Evolutionary conservation across 1,140 invertebrate species (phyloP).

Genomic region (Planococcus citri): DNA sequence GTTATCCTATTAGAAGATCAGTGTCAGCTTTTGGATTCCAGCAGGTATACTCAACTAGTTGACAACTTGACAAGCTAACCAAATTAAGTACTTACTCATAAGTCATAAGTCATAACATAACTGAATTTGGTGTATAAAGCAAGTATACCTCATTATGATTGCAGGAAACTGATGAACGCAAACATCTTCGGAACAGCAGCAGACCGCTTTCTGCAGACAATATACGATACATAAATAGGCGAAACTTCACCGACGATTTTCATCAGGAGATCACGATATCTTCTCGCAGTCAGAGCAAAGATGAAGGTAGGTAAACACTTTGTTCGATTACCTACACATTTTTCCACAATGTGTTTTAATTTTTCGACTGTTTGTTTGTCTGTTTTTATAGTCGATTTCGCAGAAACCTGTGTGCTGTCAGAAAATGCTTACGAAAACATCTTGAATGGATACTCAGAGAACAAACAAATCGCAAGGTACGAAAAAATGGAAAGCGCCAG

Average conservation of each 20-base stretch:
- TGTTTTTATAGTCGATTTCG: background rate
- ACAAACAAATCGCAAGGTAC: background rate
- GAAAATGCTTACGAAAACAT: slow-evolving; percentile 1
- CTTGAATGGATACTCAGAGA: background rate
- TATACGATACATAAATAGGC: background rate
- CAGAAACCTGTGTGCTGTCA: background rate
- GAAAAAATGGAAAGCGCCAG: background rate
- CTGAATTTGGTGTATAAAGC: too few relatives aligned
- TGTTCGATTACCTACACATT: too few relatives aligned
- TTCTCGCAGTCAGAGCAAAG: background rate
- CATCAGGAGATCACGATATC: background rate
- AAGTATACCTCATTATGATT: too few relatives aligned
- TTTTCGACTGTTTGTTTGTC: too few relatives aligned
- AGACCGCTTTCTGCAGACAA: background rate
- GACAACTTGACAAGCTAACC: too few relatives aligned
- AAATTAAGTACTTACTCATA: too few relatives aligned
- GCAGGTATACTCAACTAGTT: slow-evolving; percentile 5
- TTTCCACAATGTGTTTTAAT: too few relatives aligned
- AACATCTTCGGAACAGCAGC: background rate
- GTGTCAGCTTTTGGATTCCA: slow-evolving; percentile 12
- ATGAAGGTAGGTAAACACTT: too few relatives aligned
- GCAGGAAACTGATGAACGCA: background rate
- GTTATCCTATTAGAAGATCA: slow-evolving; percentile 5
- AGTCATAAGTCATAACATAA: too few relatives aligned
- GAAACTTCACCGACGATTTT: background rate